Evolutionary conservation across 2,113 vertebrate genomes (phyloP).

Genomic region (Dipodomys ordii): DNA sequence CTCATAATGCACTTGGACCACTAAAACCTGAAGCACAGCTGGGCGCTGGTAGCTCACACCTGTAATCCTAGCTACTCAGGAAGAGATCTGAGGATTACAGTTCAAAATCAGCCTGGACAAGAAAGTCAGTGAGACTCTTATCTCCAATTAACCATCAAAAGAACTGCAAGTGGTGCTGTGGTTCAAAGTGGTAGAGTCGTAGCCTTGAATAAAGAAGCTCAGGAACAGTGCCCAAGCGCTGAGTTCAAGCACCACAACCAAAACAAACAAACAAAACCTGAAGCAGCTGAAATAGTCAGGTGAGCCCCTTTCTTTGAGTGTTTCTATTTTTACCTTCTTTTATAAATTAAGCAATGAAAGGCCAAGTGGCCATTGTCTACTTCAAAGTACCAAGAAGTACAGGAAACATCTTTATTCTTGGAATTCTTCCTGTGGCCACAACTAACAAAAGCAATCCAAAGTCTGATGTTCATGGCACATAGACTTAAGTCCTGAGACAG

Average conservation of each 20-base stretch:
- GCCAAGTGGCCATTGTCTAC: not conserved
- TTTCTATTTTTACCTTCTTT: not conserved
- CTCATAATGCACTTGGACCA: not conserved
- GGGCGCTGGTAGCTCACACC: no score
- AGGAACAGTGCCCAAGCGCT: no score
- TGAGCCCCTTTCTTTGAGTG: not conserved
- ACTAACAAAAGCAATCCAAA: not conserved
- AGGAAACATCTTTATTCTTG: constrained; percentile 31
- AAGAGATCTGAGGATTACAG: no score
- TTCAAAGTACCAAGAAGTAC: not conserved
- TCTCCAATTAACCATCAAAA: no score
- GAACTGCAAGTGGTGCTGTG: no score
- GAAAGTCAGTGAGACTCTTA: no score
- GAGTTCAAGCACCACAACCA: no score
- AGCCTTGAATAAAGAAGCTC: no score
- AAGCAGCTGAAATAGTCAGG: not conserved
- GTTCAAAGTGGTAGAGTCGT: no score
- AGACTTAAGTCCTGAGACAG: not conserved
- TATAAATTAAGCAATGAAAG: not conserved
- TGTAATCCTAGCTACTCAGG: no score
- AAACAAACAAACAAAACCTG: not conserved
- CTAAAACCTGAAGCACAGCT: not conserved
- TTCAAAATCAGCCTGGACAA: no score
- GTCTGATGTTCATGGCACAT: not conserved
- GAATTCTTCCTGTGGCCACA: not conserved